Percentiles rank a stretch among this genome's conserved stretches.
Conservation (phyloP, 2,113 vertebrate species). For the Gymnarchus niloticus region DNA sequence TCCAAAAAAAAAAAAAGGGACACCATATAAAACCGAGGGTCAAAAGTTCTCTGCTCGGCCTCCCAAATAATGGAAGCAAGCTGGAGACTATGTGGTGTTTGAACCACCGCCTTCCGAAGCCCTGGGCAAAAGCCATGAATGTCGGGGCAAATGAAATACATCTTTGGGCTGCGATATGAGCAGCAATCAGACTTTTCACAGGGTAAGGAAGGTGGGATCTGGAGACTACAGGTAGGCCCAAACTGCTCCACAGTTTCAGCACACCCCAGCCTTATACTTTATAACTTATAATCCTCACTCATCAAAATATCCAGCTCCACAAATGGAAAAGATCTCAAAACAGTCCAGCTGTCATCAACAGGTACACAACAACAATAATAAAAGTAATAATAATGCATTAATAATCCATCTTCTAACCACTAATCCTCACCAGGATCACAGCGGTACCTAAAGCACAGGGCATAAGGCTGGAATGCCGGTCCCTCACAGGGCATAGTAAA, state of each 20-base stretch:
- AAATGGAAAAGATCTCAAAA: background rate
- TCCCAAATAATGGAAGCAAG: conserved; percentile 29
- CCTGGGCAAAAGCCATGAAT: background rate
- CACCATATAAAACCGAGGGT: conserved; percentile 4
- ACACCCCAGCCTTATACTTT: background rate
- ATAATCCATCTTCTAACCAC: too few species aligned
- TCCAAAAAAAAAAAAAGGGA: conserved; percentile 1
- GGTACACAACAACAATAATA: background rate
- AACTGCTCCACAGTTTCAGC: background rate
- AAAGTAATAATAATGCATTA: background rate
- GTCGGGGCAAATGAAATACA: background rate
- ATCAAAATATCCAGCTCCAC: background rate
- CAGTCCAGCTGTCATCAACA: background rate
- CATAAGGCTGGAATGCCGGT: too few species aligned
- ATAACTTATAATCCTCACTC: too few species aligned
- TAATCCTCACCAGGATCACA: too few species aligned
- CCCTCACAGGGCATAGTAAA: too few species aligned
- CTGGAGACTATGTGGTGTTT: conserved; percentile 16
- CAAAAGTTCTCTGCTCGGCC: conserved; percentile 20
- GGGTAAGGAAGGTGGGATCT: background rate
- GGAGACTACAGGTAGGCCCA: background rate
- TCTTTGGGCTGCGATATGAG: conserved; percentile 1
- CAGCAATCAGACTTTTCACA: background rate
- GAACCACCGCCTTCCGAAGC: background rate
- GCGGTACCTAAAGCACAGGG: too few species aligned